Base-by-base conservation (phyloP, 2,888 invertebrate species). In the Drosophila hamatofila region DNA sequence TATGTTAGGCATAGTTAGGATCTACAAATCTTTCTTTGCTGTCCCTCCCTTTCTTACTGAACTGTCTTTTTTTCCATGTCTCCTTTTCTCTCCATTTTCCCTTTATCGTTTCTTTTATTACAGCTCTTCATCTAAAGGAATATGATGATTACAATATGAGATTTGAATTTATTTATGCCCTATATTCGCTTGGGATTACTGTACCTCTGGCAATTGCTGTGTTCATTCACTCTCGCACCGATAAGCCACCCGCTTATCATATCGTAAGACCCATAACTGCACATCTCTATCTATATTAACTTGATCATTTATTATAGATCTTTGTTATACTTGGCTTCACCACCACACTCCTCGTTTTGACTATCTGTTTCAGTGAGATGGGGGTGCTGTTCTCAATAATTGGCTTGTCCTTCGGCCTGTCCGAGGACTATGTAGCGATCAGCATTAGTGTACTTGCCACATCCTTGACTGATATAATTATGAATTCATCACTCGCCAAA, bases 311-410 rank as follows among this genome's bases (percentile, higher is more conserved):
- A 12, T 12, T 21, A 1, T 39, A 81, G 81, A 7, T 75, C 5
- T 75, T 83, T 16, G 46, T 67, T 11, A 6, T 51, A 2, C 41
- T 80, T 1, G 67, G 51, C 14, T 12, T 30, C 4, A 3, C 0
- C 33, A 6, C 3, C 14, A 21, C 21, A 1, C 4, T 33, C 9
- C 14, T 51, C 16, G 0, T 33, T 3, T 4, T 51, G 21, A 9
- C 16, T 44, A 39, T 80, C 18, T 57, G 62, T 16, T 55, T 68
- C 27, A 63, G 61, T 12, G 83, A 81, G 23, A 25, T 81, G 18
- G 80, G 83, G 39, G 72, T 80, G 0, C 72, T 81, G 3, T 62
- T 56, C 16, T 14, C 46, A 11, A 78, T 81, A 11, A 64, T 65
- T 41, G 78, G 72, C 27, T 44, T 63, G 9, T 63, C 58, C 0